phyloP scores from a whole-genome alignment of 1,140 invertebrate genomes.

The Calliopsis andreniformis region DNA sequence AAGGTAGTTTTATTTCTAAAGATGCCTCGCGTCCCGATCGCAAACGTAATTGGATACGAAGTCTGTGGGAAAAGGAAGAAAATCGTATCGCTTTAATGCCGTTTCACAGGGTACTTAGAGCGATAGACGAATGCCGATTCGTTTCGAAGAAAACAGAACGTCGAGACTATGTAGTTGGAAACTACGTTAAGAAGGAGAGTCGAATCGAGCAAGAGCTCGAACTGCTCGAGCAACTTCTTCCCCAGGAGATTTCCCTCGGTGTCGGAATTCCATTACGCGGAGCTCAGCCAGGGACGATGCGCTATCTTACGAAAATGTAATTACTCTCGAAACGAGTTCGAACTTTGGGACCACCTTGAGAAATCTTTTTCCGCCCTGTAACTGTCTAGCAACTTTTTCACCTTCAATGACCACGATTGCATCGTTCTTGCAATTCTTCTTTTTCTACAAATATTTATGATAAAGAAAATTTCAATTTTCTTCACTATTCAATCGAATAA shows the following conservation, averaged over 20 bases:
- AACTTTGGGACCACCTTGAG: conserved; percentile 6
- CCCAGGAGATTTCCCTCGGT: conserved; percentile 12
- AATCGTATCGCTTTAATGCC: conserved; percentile 6
- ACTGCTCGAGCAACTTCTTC: conserved; percentile 7
- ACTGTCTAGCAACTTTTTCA: background rate
- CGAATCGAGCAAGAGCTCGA: conserved; percentile 27
- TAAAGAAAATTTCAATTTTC: no score
- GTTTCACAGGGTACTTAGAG: conserved; percentile 14
- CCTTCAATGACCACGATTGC: background rate
- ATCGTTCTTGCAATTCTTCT: background rate
- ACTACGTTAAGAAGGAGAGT: conserved; percentile 54
- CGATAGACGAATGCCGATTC: conserved; percentile 46
- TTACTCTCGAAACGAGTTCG: conserved; percentile 33
- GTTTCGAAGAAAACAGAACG: conserved; percentile 33
- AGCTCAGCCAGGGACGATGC: conserved; percentile 48
- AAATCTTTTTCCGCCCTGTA: background rate
- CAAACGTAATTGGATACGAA: background rate
- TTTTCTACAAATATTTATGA: no score
- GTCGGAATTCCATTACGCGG: conserved; percentile 60
- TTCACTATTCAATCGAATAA: background rate
- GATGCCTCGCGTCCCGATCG: background rate
- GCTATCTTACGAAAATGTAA: conserved; percentile 50
- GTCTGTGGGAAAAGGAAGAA: background rate
- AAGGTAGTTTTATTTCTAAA: conserved; percentile 1
- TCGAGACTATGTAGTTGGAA: conserved; percentile 49